Evolutionary conservation across 35 echinoderm and acorn worm genomes (phyloP), one percentile per base, ranked within the genome.

Genomic region (Apostichopus californicus): DNA sequence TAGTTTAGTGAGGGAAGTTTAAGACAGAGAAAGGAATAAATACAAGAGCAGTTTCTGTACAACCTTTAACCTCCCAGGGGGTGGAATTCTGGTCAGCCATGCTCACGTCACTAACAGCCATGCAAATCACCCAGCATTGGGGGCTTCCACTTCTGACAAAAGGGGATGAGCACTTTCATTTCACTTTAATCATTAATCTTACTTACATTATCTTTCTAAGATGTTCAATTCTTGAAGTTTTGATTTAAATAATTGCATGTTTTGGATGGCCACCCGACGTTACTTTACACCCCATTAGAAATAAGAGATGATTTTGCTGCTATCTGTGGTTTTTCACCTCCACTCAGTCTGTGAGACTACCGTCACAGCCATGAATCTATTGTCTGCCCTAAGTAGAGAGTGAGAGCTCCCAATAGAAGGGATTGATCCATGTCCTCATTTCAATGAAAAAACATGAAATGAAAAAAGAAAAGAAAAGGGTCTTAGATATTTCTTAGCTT

Each of bases 11-110:
- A 85, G 81, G 81, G 81, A 85, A 85, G 55, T 85, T 85, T 60
- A 85, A 85, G 81, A 85, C 81, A 85, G 81, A 85, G 81, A 85
- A 85, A 58, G 81, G 81, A 85, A 85, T 85, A 85, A 85, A 85
- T 85, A 85, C 81, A 85, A n/a, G 81, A 85, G 81, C 81, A 85
- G 34, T 85, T 85, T 85, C 81, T 22, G 13, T 58, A 85, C 23
- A 85, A 85, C 81, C 81, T 85, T 85, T 85, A 57, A 85, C 81
- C 81, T 85, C 81, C 81, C 81, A 85, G 81, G 81, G 81, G 81
- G 81, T 85, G 56, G 81, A 85, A 85, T 85, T 59, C 57, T 85
- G 81, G 81, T 85, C 81, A 85, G 57, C 55, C 7, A 17, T 20
- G 56, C 80, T 83, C 80, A 85, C 81, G 81, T 85, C 81, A 85